Base-by-base conservation (phyloP, 2,113 vertebrate species). In the Sebastes fasciatus region DNA sequence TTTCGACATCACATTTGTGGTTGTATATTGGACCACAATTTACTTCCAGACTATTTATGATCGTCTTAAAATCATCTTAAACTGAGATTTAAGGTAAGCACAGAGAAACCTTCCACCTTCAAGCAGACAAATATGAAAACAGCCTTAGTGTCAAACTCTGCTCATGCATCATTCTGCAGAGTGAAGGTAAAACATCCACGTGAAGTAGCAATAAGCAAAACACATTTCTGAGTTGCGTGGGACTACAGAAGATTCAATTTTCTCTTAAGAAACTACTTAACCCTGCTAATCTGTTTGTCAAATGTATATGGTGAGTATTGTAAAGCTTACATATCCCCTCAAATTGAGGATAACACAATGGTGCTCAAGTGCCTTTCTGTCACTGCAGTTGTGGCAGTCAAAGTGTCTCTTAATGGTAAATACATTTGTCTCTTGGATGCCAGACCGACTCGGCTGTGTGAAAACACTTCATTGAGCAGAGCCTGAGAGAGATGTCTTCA, bases 401-500 rank as follows among this genome's bases (percentile, higher is more conserved):
- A 43, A 68, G 42, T 73, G 64, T 57, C 61, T 86, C 46, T 21
- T 55, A 49, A 12, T 65, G 58, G 16, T 40, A 68, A 77, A 46
- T 61, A 14, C 40, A 48, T 71, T 79, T 68, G 55, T 63, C 70
- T 70, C 34, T 42, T 40, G 55, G 73, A 85, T 82, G 83, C 72
- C 81, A 85, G 66, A 57, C 70, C 61, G 61, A 61, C 64, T 51
- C 3, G 14, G 0, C 55, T 71, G 43, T 79, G 71, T 83, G 67
- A 70, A 80, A 88, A 69, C 19, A 21, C 75, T 82, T 77, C 61
- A 79, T 81, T 81, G 69, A 77, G 77, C 54, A 74, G 51, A 63
- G 84, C 55, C 77, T 69, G 26, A 83, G 79, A 84, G 77, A 77
- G 80, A 87, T 67, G 82, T 82, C 90, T 85, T 90, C 77, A 85